phyloP scores from a whole-genome alignment of 2,888 invertebrate genomes.

The Coleophora deauratella region DNA sequence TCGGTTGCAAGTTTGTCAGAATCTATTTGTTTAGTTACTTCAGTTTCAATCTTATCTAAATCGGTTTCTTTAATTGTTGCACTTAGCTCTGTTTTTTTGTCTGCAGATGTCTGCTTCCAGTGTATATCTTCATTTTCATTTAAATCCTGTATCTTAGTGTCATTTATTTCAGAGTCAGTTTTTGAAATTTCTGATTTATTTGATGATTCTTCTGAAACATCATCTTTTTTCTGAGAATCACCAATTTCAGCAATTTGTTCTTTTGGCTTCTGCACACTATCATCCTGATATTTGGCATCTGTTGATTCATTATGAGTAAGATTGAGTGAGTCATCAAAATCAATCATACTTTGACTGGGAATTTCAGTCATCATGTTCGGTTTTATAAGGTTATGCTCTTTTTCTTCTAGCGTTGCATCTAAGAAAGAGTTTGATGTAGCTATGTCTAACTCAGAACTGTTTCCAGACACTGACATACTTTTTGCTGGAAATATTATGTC shows the following conservation, averaged over 20 bases:
- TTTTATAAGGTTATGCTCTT: constrained; percentile 36
- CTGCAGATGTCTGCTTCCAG: no score
- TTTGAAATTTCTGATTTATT: background rate
- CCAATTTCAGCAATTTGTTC: no score
- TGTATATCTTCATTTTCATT: background rate
- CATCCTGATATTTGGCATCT: no score
- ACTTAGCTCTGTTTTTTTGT: no score
- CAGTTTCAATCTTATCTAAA: background rate
- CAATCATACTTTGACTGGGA: constrained; percentile 46
- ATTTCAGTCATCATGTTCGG: constrained; percentile 59
- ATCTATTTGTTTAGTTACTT: background rate
- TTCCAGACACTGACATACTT: background rate
- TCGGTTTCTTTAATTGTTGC: background rate
- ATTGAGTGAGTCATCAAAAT: constrained; percentile 34
- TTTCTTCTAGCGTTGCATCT: constrained; percentile 1
- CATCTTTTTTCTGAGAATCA: background rate
- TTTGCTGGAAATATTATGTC: no score
- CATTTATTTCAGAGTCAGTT: background rate
- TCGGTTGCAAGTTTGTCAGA: constrained; percentile 3
- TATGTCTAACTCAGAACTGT: background rate
- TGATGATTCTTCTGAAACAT: background rate
- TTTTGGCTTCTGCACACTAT: no score
- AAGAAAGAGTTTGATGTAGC: background rate
- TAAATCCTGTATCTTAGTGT: background rate
- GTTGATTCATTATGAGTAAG: no score